phyloP scores from a whole-genome alignment of 2,113 vertebrate genomes.

The Pungitius pungitius region DNA sequence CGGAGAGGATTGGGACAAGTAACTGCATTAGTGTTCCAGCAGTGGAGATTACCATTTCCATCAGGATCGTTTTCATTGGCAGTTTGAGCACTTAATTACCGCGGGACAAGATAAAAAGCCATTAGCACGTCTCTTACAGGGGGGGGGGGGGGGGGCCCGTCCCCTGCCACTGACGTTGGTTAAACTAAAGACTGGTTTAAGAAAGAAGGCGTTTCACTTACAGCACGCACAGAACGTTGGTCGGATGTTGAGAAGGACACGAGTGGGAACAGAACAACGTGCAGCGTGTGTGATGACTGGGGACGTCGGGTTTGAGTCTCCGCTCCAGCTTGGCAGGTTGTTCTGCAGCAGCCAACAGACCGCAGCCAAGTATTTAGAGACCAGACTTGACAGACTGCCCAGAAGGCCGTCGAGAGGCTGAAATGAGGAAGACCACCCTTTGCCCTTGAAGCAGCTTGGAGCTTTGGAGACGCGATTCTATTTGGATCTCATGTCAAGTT shows the following conservation, averaged over 20 bases:
- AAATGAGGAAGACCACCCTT: neutral
- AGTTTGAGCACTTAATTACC: conserved; percentile 53
- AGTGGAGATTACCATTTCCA: conserved; percentile 30
- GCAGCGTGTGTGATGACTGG: neutral
- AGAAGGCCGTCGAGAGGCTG: neutral
- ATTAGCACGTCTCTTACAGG: conserved; percentile 52
- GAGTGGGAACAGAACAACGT: neutral
- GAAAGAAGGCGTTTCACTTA: too few species aligned
- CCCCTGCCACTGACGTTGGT: too few species aligned
- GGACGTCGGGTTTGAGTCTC: neutral
- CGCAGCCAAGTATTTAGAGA: conserved; percentile 19
- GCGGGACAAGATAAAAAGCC: conserved; percentile 54
- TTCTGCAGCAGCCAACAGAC: conserved; percentile 30
- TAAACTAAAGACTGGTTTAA: too few species aligned
- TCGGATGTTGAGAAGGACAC: neutral
- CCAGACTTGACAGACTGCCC: conserved; percentile 13
- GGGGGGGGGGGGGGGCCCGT: conserved; percentile 16
- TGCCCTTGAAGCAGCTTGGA: neutral
- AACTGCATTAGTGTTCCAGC: conserved; percentile 22
- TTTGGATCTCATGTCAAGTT: neutral
- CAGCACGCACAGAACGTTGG: neutral
- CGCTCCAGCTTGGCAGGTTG: conserved; percentile 40
- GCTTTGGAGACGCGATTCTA: neutral
- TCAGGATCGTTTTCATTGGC: conserved; percentile 33
- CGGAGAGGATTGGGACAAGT: conserved; percentile 1